Evolutionary conservation across 37 sponge, comb jelly and placozoan genomes (phyloP).

Genomic region (Ephydatia muelleri): DNA sequence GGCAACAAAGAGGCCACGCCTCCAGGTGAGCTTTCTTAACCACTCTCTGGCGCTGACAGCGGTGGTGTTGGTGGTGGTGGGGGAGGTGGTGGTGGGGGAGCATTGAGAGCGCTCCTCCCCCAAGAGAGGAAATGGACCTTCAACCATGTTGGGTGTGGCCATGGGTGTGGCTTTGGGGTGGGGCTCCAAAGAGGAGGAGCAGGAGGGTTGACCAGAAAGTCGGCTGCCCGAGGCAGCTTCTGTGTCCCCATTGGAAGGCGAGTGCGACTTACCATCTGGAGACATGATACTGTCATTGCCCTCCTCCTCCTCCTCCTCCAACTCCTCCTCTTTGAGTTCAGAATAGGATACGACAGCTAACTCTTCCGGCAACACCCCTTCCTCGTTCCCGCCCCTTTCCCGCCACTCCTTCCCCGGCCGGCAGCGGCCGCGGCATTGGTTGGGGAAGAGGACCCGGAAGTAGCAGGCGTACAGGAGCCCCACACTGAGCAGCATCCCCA

Average conservation of each 20-base stretch:
- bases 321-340: background rate
- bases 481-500: conserved; percentile 55
- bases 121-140: background rate
- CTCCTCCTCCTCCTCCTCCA: background rate
- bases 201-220: too few relatives aligned
- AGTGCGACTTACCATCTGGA: background rate
- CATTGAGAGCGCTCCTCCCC: background rate
- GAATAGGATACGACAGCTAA: background rate
- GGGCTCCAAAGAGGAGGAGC: too few relatives aligned
- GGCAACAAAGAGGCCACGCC: conserved; percentile 7
- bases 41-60: background rate
- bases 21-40: conserved; percentile 11
- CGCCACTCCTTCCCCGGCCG: background rate
- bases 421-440: too few relatives aligned
- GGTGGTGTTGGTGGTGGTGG: background rate
- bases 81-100: background rate
- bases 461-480: conserved; percentile 37
- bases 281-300: background rate
- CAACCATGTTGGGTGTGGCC: background rate
- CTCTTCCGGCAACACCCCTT: background rate
- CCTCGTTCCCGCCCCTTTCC: background rate
- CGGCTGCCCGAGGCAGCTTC: too few relatives aligned
- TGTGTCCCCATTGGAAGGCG: too few relatives aligned
- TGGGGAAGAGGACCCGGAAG: background rate
- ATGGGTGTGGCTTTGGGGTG: too few relatives aligned